These are phyloP conservation scores for Notarius lentiginosus DNA, from an alignment of 2,113 vertebrate genomes.

Conservation along the genomic window DNA sequence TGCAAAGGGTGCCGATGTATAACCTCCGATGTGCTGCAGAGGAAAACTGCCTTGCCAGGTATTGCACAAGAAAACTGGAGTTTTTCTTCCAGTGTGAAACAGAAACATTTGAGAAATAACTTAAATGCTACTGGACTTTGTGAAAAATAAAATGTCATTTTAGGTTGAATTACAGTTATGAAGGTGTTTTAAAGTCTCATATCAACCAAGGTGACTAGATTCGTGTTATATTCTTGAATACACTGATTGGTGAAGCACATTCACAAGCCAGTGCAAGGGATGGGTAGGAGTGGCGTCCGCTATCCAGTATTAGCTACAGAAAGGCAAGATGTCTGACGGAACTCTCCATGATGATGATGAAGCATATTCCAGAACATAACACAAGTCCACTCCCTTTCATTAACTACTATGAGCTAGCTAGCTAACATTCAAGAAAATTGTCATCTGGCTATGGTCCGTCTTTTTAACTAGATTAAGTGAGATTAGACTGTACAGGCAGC, in stretches of 20 bases:
- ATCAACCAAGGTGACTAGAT: background rate
- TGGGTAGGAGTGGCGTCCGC: no score
- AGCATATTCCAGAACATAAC: background rate
- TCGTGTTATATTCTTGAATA: background rate
- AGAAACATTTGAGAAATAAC: background rate
- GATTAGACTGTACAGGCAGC: background rate
- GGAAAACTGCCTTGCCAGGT: conserved; percentile 98
- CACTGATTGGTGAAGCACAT: background rate
- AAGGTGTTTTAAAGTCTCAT: background rate
- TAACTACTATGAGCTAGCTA: background rate
- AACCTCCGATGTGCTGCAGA: conserved; percentile 94
- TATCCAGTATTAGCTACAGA: no score
- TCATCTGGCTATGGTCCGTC: background rate
- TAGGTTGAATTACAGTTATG: background rate
- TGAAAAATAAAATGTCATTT: background rate
- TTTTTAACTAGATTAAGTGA: background rate
- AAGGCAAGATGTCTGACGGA: no score
- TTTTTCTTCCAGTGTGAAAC: background rate
- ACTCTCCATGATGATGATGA: background rate
- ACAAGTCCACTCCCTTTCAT: background rate
- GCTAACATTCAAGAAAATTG: background rate
- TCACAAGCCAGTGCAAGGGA: no score
- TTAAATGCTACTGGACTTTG: background rate
- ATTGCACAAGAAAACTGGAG: conserved; percentile 32
- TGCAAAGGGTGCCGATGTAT: conserved; percentile 94